Base-by-base conservation (phyloP, 2,888 invertebrate genomes). In the Spicauda simplicius region DNA sequence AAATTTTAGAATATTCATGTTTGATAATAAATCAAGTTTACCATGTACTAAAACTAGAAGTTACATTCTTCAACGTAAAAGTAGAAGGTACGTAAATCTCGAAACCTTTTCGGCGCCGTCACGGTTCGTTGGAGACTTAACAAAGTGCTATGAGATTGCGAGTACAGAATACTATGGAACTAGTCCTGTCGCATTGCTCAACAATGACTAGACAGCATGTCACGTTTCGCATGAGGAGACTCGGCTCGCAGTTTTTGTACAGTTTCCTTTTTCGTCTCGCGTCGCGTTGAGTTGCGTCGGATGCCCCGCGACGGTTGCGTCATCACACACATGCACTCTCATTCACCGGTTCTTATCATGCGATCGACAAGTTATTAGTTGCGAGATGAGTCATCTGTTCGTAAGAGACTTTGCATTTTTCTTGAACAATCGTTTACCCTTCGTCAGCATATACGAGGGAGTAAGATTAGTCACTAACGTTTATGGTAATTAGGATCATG, bases 181-280 rank as follows among this genome's bases (percentile, higher is more conserved):
- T 53, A 25, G 63, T 54, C 54, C 53, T 58, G 59, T 41, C 59
- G 41, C 53, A 54, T 65, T 59, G 48, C 54, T 50, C 58, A 65
- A 60, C 59, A 66, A 60, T 55, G 60, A 48, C 54, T 65, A 54
- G 66, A 60, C 66, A 70, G 66, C 62, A 80, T 83, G 81, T 79
- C 77, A 73, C 77, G 85, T 82, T 81, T 81, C 82, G 84, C 84
- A 76, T 80, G 82, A 85, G 75, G 76, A 74, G 76, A 73, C 74
- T 71, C 69, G 73, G 70, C 71, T 60, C 50, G 30, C 50, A 33
- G 74, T 73, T 80, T 76, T 59, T 65, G 58, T 76, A 78, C 74
- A 77, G 82, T 77, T 84, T 81, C 73, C 76, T 78, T 77, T 77
- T 76, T 76, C 74, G 74, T 70, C 62, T 67, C 64, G 53, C 62